Conservation (phyloP, 1,140 invertebrate species). For the Aplysia californica region DNA sequence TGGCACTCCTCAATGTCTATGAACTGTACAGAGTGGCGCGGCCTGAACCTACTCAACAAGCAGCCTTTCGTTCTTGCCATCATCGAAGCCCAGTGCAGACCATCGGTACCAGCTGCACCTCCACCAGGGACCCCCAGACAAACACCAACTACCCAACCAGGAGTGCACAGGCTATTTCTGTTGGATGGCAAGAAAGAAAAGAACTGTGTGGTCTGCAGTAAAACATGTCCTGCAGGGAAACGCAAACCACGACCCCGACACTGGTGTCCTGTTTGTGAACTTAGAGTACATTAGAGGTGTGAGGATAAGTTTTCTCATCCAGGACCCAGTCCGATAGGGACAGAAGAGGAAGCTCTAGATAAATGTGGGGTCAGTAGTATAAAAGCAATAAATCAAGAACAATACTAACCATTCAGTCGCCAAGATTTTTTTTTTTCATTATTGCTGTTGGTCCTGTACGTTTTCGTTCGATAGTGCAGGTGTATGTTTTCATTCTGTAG, state of each 20-base stretch:
- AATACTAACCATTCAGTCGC: too few species aligned
- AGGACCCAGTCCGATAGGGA: too few species aligned
- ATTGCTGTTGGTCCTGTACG: too few species aligned
- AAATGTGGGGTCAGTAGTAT: too few species aligned
- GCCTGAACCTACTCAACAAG: neutral
- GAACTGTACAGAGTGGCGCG: slow-evolving; percentile 6
- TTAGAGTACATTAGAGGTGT: neutral
- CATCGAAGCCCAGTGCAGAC: slow-evolving; percentile 12
- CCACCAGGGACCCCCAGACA: neutral
- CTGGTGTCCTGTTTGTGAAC: slow-evolving; percentile 29
- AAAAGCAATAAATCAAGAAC: too few species aligned
- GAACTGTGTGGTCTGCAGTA: slow-evolving; percentile 28
- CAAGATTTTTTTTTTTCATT: too few species aligned
- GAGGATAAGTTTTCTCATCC: too few species aligned
- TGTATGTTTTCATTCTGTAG: too few species aligned
- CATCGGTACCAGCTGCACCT: neutral
- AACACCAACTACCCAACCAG: neutral
- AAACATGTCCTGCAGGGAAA: neutral
- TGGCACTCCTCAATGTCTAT: slow-evolving; percentile 8
- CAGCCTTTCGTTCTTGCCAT: neutral
- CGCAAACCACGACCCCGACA: slow-evolving; percentile 2
- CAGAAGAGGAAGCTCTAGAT: too few species aligned
- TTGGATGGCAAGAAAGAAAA: slow-evolving; percentile 19
- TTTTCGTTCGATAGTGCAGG: too few species aligned
- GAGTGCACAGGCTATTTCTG: neutral